Conservation (phyloP, 2,888 invertebrate genomes). For the Rotaria sp. region DNA sequence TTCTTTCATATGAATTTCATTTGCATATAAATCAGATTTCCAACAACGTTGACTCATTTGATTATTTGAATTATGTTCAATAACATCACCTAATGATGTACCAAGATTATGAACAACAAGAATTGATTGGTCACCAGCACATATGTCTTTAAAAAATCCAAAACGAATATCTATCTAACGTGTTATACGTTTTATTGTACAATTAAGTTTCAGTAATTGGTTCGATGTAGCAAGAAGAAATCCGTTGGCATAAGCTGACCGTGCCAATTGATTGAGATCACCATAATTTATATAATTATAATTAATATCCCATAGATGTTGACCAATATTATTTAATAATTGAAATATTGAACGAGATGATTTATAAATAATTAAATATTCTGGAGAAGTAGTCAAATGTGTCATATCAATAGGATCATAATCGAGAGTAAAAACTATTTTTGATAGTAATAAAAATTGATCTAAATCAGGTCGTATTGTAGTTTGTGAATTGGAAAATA, state of each 20-base stretch:
- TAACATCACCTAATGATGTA: slow-evolving; percentile 12
- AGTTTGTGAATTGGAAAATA: too few relatives aligned
- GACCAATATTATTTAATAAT: not conserved
- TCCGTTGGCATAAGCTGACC: not conserved
- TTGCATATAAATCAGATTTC: not conserved
- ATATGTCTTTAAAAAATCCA: not conserved
- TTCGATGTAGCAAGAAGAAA: not conserved
- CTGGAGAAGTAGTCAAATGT: too few relatives aligned
- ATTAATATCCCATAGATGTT: not conserved
- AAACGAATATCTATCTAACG: not conserved
- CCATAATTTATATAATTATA: not conserved
- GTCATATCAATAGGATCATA: not conserved
- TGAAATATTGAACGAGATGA: not conserved
- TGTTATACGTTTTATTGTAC: not conserved
- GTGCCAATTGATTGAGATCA: not conserved
- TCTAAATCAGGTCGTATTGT: not conserved
- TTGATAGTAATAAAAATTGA: not conserved
- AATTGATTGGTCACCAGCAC: not conserved
- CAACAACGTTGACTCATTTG: not conserved
- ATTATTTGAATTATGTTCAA: not conserved
- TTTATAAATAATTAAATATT: not conserved
- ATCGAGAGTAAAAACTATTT: not conserved
- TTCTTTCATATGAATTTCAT: not conserved
- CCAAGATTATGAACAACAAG: not conserved
- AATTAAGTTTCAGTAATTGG: not conserved